Conservation (phyloP, 2,888 invertebrate genomes). For the Thelaira solivaga region DNA sequence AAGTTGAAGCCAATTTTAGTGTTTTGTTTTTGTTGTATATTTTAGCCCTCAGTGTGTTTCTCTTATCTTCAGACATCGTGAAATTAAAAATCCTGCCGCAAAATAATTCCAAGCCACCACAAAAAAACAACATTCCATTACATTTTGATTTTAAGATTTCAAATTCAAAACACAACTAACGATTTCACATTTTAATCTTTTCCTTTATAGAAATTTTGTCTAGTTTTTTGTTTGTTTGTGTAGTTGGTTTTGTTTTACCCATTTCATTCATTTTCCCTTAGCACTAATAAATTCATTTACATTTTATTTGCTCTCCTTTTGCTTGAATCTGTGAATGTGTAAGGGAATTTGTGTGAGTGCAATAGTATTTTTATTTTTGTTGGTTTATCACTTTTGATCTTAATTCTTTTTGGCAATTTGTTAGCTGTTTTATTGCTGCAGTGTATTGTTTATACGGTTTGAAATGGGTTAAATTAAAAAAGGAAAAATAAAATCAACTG, state of each 20-base stretch:
- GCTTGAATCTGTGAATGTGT: background rate
- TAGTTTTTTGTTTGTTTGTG: slow-evolving; percentile 3
- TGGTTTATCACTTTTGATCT: slow-evolving; percentile 60
- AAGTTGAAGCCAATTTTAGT: background rate
- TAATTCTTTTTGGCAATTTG: slow-evolving; percentile 62
- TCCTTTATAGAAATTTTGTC: slow-evolving; percentile 2
- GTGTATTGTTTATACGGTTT: slow-evolving; percentile 48
- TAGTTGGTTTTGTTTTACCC: too few species aligned
- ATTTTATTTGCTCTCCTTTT: slow-evolving; percentile 16
- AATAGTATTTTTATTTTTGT: slow-evolving; percentile 35
- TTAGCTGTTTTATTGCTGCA: slow-evolving; percentile 61
- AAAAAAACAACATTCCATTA: background rate
- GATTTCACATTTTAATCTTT: slow-evolving; percentile 16
- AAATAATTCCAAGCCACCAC: background rate
- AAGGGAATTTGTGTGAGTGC: background rate
- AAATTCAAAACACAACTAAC: background rate
- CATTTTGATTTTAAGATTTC: slow-evolving; percentile 17
- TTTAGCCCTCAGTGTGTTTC: too few species aligned
- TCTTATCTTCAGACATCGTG: slow-evolving; percentile 29
- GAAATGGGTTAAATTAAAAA: slow-evolving; percentile 56
- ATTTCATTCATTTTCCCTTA: slow-evolving; percentile 31
- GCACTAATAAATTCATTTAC: slow-evolving; percentile 56
- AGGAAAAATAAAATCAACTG: background rate
- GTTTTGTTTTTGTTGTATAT: background rate
- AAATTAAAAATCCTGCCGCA: background rate